A percentile compares a stretch with the other conserved stretches of the same genome.
These are phyloP conservation scores for Sminthopsis crassicaudata DNA, from an alignment of 2,113 vertebrate genomes.

Conservation along the genomic window DNA sequence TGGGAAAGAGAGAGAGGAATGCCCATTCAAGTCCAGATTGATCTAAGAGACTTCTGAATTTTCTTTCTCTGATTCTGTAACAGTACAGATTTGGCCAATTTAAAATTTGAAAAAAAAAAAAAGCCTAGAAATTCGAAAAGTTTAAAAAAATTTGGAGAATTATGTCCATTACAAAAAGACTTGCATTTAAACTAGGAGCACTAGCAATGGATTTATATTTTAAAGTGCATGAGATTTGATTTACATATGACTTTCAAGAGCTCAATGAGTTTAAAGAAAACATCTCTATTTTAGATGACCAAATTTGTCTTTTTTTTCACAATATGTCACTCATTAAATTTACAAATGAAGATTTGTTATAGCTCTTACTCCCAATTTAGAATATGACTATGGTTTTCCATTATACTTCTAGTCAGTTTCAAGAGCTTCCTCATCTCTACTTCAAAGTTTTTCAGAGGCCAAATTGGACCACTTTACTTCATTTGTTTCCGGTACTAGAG, in stretches of 20 bases:
- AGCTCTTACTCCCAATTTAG: not conserved
- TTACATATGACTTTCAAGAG: not conserved
- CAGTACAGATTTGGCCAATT: not conserved
- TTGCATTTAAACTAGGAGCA: not conserved
- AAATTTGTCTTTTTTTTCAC: not conserved
- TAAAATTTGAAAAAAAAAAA: not conserved
- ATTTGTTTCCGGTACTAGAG: not conserved
- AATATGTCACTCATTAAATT: not conserved
- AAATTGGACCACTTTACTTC: not conserved
- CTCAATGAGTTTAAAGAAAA: not conserved
- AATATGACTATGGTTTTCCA: not conserved
- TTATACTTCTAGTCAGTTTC: slow-evolving; percentile 31
- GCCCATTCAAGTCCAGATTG: not conserved
- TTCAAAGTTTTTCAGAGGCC: slow-evolving; percentile 6
- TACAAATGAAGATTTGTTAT: slow-evolving; percentile 8
- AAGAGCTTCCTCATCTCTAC: not conserved
- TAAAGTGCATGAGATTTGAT: not conserved
- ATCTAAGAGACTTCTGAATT: not conserved
- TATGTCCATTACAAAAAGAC: not conserved
- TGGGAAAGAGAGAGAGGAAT: not conserved
- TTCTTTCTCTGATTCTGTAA: not conserved
- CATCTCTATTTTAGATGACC: not conserved
- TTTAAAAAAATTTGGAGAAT: not conserved
- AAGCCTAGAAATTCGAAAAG: not conserved
- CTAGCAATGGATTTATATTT: not conserved